Percentiles rank a stretch among this genome's conserved stretches.
Evolutionary conservation across 2,888 invertebrate genomes (phyloP).

Genomic region (Dioctria linearis): DNA sequence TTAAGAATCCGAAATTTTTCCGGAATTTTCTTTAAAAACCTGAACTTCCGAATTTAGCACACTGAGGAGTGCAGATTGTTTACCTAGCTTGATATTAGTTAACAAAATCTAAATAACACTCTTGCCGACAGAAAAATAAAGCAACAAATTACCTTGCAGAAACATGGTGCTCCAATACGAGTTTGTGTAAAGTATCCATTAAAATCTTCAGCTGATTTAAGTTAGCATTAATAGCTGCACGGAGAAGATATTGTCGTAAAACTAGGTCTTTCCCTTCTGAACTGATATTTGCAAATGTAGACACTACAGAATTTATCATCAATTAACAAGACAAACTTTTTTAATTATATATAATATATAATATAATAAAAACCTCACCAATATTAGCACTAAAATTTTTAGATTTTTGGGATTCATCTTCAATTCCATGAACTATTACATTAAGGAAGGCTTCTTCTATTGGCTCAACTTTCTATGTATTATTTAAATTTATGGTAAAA

Average conservation of each 20-base stretch:
- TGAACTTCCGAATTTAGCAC: no score
- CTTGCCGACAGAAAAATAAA: no score
- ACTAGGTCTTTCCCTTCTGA: conserved; percentile 83
- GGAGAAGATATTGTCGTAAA: conserved; percentile 81
- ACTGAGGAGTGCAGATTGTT: no score
- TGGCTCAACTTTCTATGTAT: conserved; percentile 80
- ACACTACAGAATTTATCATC: conserved; percentile 66
- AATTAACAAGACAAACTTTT: neutral
- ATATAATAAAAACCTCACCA: conserved; percentile 60
- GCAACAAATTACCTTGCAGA: conserved; percentile 78
- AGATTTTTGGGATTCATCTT: conserved; percentile 79
- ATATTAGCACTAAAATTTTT: conserved; percentile 80
- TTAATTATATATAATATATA: neutral
- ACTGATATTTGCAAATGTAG: conserved; percentile 77
- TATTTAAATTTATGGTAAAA: conserved; percentile 3
- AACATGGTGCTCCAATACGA: conserved; percentile 81
- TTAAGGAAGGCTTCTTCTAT: conserved; percentile 93
- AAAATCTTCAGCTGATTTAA: conserved; percentile 83
- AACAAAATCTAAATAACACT: no score
- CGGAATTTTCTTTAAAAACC: no score
- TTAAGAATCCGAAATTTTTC: no score
- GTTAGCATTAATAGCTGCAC: conserved; percentile 82
- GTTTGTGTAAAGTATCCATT: conserved; percentile 81
- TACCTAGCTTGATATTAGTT: no score
- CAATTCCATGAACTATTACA: conserved; percentile 84